phyloP scores from a whole-genome alignment of 2,113 vertebrate genomes.

The Mormyrus lacerda region DNA sequence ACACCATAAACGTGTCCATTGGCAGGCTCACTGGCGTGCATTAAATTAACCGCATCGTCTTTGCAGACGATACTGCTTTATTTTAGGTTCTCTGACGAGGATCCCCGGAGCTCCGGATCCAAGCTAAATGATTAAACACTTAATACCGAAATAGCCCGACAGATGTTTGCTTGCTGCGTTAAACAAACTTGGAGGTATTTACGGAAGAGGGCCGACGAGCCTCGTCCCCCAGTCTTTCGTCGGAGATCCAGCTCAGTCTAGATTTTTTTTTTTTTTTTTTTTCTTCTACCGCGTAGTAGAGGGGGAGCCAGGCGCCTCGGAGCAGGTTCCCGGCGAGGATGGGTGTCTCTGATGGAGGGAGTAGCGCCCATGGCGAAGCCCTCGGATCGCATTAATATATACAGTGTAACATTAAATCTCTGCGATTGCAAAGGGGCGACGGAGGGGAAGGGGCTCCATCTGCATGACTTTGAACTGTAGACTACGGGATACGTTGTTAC shows the following conservation, averaged over 20 bases:
- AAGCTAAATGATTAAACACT: neutral
- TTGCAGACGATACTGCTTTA: neutral
- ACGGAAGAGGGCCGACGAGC: neutral
- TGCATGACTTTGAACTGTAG: neutral
- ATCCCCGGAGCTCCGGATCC: neutral
- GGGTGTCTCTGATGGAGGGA: neutral
- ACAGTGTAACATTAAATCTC: slow-evolving; percentile 4
- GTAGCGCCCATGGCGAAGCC: neutral
- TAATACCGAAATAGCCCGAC: neutral
- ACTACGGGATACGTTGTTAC: neutral
- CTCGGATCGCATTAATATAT: neutral
- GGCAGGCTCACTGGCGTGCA: neutral
- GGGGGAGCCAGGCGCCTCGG: neutral
- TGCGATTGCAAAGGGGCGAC: neutral
- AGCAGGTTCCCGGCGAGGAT: neutral
- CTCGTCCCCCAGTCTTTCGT: neutral
- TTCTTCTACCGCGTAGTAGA: neutral
- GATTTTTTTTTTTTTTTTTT: neutral
- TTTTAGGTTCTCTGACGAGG: neutral
- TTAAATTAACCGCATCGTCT: neutral
- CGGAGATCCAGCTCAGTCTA: slow-evolving; percentile 7
- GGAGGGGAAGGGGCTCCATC: neutral
- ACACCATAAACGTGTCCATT: neutral
- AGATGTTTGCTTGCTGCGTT: neutral
- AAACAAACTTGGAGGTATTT: neutral